Evolutionary conservation across 2,797 vertebrate species (phyloP).

Genomic region (Xiphophorus birchmanni): DNA sequence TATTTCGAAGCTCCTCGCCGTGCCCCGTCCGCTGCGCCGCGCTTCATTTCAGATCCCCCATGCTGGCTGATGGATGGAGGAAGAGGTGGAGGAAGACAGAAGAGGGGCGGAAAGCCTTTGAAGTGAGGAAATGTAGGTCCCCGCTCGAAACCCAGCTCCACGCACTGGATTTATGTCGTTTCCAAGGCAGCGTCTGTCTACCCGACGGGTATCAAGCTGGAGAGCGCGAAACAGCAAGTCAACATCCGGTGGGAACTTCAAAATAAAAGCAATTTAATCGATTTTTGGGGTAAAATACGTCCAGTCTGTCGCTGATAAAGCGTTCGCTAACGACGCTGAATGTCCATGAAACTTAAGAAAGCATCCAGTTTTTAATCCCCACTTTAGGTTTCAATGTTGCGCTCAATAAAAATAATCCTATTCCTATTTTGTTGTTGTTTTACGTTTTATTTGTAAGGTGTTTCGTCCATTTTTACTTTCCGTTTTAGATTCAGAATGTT

Average conservation of each 20-base stretch:
- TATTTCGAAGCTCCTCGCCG: slow-evolving; percentile 6
- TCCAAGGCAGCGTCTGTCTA: slow-evolving; percentile 80
- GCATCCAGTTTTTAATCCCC: not conserved
- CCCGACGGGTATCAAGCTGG: slow-evolving; percentile 21
- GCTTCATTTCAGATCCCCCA: slow-evolving; percentile 58
- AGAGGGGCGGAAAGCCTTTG: slow-evolving; percentile 62
- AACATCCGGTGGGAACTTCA: slow-evolving; percentile 20
- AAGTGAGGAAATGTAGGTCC: slow-evolving; percentile 73
- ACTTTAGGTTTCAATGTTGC: not conserved
- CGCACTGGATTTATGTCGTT: slow-evolving; percentile 75
- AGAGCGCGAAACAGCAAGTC: fast-evolving
- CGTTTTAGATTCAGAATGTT: not conserved
- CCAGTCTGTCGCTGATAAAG: not conserved
- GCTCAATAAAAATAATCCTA: not conserved
- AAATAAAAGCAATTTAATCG: slow-evolving; percentile 35
- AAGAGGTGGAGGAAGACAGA: slow-evolving; percentile 14
- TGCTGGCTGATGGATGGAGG: slow-evolving; percentile 22
- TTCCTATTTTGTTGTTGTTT: not conserved
- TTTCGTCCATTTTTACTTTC: not conserved
- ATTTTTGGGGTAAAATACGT: no score
- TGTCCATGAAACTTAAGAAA: no score
- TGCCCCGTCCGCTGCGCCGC: slow-evolving; percentile 12
- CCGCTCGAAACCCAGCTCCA: slow-evolving; percentile 59
- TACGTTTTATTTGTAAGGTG: not conserved
- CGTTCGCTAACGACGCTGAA: not conserved